These are phyloP conservation scores for Drosophila sturtevanti DNA, from an alignment of 1,140 invertebrate genomes.

Conservation along the genomic window DNA sequence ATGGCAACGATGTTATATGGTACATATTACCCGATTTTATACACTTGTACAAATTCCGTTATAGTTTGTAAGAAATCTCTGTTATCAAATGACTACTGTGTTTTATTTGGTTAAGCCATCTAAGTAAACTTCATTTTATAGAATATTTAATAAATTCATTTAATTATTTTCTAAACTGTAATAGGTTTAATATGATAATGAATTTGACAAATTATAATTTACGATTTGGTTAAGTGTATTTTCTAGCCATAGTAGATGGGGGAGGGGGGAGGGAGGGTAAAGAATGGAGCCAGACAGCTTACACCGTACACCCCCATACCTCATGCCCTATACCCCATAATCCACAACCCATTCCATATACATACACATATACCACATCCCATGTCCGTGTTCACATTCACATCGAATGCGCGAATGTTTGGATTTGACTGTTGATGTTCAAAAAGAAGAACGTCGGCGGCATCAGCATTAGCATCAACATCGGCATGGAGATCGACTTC, in stretches of 20 bases:
- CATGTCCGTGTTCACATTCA: background rate
- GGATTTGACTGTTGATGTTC: conserved; percentile 50
- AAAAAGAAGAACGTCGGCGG: conserved; percentile 12
- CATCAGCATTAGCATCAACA: conserved; percentile 5
- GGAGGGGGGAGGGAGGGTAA: too few species aligned
- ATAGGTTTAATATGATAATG: background rate
- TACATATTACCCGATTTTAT: conserved; percentile 35
- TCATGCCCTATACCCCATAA: background rate
- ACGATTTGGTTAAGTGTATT: background rate
- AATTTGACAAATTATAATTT: background rate
- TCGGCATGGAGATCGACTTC: conserved; percentile 7
- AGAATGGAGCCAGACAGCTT: conserved; percentile 47
- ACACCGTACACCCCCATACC: conserved; percentile 25
- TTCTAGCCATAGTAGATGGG: conserved; percentile 24
- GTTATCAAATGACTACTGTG: too few species aligned
- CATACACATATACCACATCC: background rate
- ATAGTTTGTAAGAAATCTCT: too few species aligned
- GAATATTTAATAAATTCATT: too few species aligned
- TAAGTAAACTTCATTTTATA: too few species aligned
- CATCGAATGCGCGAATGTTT: conserved; percentile 53
- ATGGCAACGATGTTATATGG: conserved; percentile 28
- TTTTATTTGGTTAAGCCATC: too few species aligned
- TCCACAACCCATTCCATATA: background rate
- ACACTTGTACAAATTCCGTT: conserved; percentile 38
- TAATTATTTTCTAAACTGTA: too few species aligned